Evolutionary conservation across 1,140 invertebrate genomes (phyloP).

Genomic region (Berghia stephanieae): DNA sequence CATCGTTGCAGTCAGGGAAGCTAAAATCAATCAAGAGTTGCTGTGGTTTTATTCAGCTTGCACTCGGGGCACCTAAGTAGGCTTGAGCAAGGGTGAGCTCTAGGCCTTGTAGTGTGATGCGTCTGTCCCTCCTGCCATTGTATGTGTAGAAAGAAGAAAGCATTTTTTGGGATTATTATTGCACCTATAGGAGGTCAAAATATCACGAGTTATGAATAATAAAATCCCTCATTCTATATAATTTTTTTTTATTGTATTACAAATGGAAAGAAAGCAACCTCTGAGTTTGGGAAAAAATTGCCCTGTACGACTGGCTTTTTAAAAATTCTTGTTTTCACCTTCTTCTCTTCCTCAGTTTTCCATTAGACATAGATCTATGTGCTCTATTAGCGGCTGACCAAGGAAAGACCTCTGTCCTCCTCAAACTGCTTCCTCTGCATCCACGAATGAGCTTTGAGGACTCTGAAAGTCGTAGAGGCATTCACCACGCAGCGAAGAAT

Average conservation of each 20-base stretch:
- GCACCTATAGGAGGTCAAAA: neutral
- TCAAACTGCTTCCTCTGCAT: constrained; percentile 14
- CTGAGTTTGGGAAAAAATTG: too few relatives aligned
- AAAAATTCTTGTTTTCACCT: neutral
- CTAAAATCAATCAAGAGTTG: too few relatives aligned
- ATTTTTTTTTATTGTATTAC: neutral
- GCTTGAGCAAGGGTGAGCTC: too few relatives aligned
- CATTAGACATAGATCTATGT: constrained; percentile 17
- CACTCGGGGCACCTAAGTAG: too few relatives aligned
- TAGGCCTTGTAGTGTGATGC: too few relatives aligned
- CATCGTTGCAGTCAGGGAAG: too few relatives aligned
- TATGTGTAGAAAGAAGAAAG: too few relatives aligned
- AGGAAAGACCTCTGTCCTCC: constrained; percentile 1
- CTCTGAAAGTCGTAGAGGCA: neutral
- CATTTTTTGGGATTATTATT: neutral
- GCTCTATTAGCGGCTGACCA: neutral
- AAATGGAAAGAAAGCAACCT: neutral
- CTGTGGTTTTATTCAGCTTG: too few relatives aligned
- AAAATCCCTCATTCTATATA: neutral
- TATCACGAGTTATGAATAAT: neutral
- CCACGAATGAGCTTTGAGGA: constrained; percentile 23
- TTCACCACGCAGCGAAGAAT: constrained; percentile 29
- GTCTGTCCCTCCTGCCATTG: too few relatives aligned
- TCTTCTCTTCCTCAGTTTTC: constrained; percentile 14
- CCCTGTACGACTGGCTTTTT: too few relatives aligned